Evolutionary conservation across 2,797 vertebrate species (phyloP).

Genomic region (Myotis myotis): DNA sequence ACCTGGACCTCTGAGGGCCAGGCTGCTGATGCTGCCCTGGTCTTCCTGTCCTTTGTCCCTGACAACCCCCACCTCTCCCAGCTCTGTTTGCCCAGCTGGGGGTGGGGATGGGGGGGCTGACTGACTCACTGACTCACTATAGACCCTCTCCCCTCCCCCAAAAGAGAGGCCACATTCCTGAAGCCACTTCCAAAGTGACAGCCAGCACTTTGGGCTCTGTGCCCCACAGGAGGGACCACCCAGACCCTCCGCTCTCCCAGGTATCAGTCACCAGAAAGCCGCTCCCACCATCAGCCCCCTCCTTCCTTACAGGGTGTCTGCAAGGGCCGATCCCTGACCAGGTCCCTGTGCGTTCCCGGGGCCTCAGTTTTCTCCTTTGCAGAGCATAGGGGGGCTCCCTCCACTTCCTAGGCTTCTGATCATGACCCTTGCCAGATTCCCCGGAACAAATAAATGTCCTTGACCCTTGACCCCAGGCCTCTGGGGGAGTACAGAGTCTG

Average conservation of each 20-base stretch:
- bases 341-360: neutral
- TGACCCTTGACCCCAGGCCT: slow-evolving; percentile 65
- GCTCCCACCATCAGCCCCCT: neutral
- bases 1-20: neutral
- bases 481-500: slow-evolving; percentile 30
- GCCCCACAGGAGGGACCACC: neutral
- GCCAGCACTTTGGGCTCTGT: neutral
- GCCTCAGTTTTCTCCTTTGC: neutral
- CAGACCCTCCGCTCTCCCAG: slow-evolving; percentile 21
- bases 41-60: slow-evolving; percentile 36
- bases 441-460: slow-evolving; percentile 58
- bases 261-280: neutral
- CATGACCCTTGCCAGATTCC: neutral
- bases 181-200: slow-evolving; percentile 29
- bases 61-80: neutral
- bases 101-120: neutral
- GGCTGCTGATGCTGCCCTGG: neutral
- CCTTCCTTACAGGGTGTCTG: neutral
- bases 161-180: slow-evolving; percentile 55
- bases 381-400: neutral
- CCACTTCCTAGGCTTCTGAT: neutral
- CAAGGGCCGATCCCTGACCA: neutral
- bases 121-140: neutral
- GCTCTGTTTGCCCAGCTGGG: slow-evolving; percentile 68
- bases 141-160: slow-evolving; percentile 27